Conservation (phyloP, 2,113 vertebrate genomes). For the Pseudonaja textilis region DNA sequence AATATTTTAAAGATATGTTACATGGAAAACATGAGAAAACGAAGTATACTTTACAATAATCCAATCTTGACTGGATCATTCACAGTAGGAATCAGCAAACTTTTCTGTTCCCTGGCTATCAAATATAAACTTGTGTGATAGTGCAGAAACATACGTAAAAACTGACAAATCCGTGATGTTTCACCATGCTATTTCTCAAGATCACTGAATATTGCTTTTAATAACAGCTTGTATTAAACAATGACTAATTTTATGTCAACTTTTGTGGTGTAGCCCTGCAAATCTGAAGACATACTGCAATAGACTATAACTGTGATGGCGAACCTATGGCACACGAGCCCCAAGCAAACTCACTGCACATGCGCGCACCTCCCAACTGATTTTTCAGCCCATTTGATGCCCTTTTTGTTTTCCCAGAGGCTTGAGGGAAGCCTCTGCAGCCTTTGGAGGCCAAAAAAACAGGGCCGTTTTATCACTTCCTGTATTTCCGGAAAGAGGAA, state of each 20-base stretch:
- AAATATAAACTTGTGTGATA: background rate
- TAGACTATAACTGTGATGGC: no score
- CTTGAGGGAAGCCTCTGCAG: no score
- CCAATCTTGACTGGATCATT: background rate
- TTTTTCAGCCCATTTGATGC: no score
- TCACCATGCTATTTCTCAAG: background rate
- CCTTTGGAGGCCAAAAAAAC: no score
- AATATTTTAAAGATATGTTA: background rate
- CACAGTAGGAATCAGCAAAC: background rate
- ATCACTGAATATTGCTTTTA: background rate
- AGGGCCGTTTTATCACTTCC: no score
- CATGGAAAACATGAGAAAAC: no score
- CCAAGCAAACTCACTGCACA: no score
- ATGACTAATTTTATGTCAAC: background rate
- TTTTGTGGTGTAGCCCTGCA: background rate
- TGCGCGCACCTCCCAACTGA: no score
- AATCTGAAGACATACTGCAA: background rate
- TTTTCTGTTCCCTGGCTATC: background rate
- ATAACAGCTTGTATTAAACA: background rate
- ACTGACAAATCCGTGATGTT: background rate
- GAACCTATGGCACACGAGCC: no score
- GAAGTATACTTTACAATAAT: background rate
- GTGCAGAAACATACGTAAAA: background rate
- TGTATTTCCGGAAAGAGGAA: no score
- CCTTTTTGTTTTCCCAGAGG: no score